These are phyloP conservation scores for Balearica regulorum DNA, from an alignment of 2,797 vertebrate genomes.

Conservation along the genomic window DNA sequence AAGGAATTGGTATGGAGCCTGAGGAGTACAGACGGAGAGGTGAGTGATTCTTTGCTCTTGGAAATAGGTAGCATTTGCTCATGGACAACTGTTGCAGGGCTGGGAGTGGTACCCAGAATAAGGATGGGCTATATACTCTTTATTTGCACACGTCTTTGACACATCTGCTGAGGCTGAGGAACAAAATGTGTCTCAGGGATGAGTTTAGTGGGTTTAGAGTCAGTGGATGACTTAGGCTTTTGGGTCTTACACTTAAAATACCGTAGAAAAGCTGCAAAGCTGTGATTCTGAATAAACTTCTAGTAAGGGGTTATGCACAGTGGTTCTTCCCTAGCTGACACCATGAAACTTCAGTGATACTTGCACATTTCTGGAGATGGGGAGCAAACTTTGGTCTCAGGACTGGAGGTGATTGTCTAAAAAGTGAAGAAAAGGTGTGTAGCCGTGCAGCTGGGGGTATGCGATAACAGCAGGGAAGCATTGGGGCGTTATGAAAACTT, in stretches of 20 bases:
- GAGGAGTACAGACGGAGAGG: slow-evolving; percentile 78
- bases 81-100: background rate
- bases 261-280: background rate
- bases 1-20: slow-evolving; percentile 60
- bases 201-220: background rate
- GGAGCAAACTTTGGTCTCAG: background rate
- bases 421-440: background rate
- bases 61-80: background rate
- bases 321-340: background rate
- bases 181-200: background rate
- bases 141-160: background rate
- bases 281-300: background rate
- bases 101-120: background rate
- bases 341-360: background rate
- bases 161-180: background rate
- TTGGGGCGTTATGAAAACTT: background rate
- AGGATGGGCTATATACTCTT: background rate
- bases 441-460: background rate
- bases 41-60: slow-evolving; percentile 40
- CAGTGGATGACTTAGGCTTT: background rate
- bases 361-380: background rate
- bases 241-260: background rate
- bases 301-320: background rate
- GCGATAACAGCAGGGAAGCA: background rate
- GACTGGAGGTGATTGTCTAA: background rate